Evolutionary conservation across 2,888 invertebrate species (phyloP), one percentile per base, ranked within the genome.

Genomic region (Spatulosminthurus flaviceps): DNA sequence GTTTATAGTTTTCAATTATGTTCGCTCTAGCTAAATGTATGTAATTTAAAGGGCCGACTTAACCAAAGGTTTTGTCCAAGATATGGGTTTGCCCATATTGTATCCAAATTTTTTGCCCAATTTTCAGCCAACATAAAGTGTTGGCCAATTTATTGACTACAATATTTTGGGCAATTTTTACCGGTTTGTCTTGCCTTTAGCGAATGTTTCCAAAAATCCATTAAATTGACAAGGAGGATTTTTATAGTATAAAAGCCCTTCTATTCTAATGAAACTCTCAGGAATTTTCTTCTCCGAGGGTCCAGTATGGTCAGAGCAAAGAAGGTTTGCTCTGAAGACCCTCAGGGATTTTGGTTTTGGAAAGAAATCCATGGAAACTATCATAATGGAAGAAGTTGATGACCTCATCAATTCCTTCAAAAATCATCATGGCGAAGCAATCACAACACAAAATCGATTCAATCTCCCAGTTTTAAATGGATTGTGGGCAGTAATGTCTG

Each of bases 321-420:
- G 79, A 9, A 21, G 69, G 4, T 79, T 79, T n/a, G 26, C 43
- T 29, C 29, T 79, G 21, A 79, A 79, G 28, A 79, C 41, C 13
- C 28, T 79, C 9, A 21, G 74, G 21, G 74, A 67, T 43, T 79
- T 79, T 67, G 79, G 79, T 0, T 71, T 74, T 34, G 79, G 79
- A 11, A 84, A 80, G 29, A 81, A 80, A 34, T 81, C 82, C 16
- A 84, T 84, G 83, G 83, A 84, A 75, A 79, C 21, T 69, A 26
- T 84, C 0, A 74, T 84, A 2, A 76, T 82, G 79, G 82, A 82
- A 16, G 83, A 84, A 74, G 80, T 79, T 0, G 28, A 74, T 0
- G 83, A 83, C 28, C 70, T 83, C 0, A 28, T 79, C 19, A 28
- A 66, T 28, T 19, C 22, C 7, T 79, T 79, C 22, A 73, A 67